Evolutionary conservation across 2,113 vertebrate species (phyloP).

Genomic region (Anguilla japonica): DNA sequence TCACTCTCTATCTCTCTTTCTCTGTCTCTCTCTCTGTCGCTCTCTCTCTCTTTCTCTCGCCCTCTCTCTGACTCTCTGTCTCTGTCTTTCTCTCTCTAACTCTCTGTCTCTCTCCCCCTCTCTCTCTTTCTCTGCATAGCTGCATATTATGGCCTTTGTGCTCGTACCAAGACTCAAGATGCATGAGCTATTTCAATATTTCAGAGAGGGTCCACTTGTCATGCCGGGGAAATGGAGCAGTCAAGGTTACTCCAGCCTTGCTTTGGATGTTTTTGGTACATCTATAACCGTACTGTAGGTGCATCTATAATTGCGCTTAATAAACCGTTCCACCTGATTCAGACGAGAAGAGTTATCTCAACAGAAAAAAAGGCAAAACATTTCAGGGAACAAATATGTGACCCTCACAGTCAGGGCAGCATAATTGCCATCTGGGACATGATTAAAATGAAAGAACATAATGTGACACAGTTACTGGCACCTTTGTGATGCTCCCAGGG

Average conservation of each 20-base stretch:
- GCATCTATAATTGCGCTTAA: background rate
- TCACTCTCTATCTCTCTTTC: background rate
- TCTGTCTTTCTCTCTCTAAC: background rate
- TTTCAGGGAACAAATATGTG: background rate
- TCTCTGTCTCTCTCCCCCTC: background rate
- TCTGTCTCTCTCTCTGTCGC: background rate
- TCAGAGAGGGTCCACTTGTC: background rate
- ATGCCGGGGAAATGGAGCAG: background rate
- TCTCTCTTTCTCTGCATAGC: background rate
- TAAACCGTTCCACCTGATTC: constrained; percentile 5
- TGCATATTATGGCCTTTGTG: background rate
- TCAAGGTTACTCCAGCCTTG: background rate
- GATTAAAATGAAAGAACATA: constrained; percentile 4
- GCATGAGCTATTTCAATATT: background rate
- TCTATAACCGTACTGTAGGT: background rate
- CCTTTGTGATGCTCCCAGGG: background rate
- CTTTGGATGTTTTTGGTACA: background rate
- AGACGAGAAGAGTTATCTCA: background rate
- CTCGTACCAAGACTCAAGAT: background rate
- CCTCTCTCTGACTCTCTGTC: background rate
- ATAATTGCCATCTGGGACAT: background rate
- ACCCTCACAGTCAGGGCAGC: background rate
- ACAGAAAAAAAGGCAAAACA: background rate
- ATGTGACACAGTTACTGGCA: background rate
- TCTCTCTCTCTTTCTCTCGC: background rate